Conservation (phyloP, 2,797 vertebrate genomes). For the Pelochelys cantorii region DNA sequence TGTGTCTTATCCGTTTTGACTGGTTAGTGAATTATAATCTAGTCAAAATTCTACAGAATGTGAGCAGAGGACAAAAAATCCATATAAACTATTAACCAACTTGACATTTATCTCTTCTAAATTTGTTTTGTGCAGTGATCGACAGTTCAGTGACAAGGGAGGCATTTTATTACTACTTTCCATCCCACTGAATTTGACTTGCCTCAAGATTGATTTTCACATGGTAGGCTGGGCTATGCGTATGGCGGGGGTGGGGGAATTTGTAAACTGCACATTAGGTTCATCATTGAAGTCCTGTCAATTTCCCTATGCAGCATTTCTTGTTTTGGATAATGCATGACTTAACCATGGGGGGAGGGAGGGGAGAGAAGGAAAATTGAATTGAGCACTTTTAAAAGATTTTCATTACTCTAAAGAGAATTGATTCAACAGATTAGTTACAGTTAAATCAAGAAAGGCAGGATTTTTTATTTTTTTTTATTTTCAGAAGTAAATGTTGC, state of each 20-base stretch:
- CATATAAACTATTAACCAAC: not conserved
- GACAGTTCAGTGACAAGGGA: slow-evolving; percentile 18
- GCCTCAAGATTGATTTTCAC: not conserved
- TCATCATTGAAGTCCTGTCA: slow-evolving; percentile 8
- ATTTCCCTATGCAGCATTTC: not conserved
- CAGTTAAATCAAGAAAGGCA: not conserved
- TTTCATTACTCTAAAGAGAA: slow-evolving; percentile 15
- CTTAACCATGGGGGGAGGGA: not conserved
- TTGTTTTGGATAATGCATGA: not conserved
- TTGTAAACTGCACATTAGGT: not conserved
- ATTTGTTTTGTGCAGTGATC: slow-evolving; percentile 28
- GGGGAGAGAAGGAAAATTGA: not conserved
- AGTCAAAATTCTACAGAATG: slow-evolving; percentile 7
- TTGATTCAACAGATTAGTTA: not conserved
- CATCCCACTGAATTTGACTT: slow-evolving; percentile 8
- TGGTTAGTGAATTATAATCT: not conserved
- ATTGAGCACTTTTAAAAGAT: not conserved
- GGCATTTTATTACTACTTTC: slow-evolving; percentile 10
- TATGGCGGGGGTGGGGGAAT: not conserved
- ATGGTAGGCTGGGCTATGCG: not conserved
- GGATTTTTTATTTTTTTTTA: not conserved
- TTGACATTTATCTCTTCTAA: slow-evolving; percentile 21
- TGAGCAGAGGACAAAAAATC: not conserved
- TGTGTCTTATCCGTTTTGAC: not conserved
- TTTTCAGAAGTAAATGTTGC: not conserved